Evolutionary conservation across 2,888 invertebrate genomes (phyloP), one percentile per base, ranked within the genome.

Genomic region (Tolmerus cingulatus): DNA sequence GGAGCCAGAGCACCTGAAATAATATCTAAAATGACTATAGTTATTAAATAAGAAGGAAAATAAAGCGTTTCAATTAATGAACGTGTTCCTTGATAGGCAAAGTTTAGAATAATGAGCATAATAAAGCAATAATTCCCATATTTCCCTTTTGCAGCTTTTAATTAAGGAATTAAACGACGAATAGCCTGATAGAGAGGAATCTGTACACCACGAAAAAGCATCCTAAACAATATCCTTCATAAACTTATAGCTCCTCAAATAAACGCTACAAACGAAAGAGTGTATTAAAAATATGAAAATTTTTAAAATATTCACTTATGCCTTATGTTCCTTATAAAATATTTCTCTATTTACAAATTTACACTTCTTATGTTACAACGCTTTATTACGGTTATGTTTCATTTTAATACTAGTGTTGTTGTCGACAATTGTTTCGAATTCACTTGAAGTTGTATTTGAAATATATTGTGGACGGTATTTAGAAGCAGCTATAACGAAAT

Each of bases 381-480:
- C 82, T 82, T 85, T 84, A 74, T 85, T 74, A 85, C 85, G 74
- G 85, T 85, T 85, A 74, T 74, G 40, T 85, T 23, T 74, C 74
- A 74, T 85, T 37, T 74, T 85, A 85, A 74, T 85, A 85, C 74
- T 85, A 85, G 74, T 85, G 74, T 85, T 85, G 85, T 85, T 85
- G 85, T 74, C 85, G 85, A 85, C 85, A 85, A 85, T 85, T 85
- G 85, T 85, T 74, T 85, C 46, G 34, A 82, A 37, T 82, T 82
- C 82, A 82, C 23, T 82, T 55, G 82, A 82, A 82, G 57, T 82
- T 82, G 82, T 82, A 85, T 85, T 85, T 74, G 85, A 85, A 85
- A 85, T 85, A 85, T 85, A 74, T 74, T 74, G 85, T 85, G 85
- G 85, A 85, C 85, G 85, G 85, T 85, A 85, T 85, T 85, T 46